phyloP scores from a whole-genome alignment of 2,113 vertebrate genomes.

The Prionailurus bengalensis region DNA sequence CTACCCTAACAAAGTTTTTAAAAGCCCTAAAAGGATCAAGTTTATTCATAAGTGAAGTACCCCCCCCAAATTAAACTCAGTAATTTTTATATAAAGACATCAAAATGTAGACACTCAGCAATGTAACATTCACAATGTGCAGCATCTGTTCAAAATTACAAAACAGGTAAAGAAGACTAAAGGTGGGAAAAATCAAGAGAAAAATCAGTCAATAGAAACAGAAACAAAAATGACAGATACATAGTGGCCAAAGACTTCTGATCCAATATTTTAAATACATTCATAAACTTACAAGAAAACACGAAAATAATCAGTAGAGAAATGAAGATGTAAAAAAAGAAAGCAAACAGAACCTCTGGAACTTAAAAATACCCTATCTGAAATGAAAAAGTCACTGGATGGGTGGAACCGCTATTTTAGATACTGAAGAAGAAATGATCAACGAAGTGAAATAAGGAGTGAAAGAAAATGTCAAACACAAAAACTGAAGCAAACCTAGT shows the following conservation, averaged over 20 bases:
- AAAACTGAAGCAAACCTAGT: neutral
- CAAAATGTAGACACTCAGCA: neutral
- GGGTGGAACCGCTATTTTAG: neutral
- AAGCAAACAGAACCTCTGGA: neutral
- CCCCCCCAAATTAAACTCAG: neutral
- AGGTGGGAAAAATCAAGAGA: neutral
- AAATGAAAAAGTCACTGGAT: neutral
- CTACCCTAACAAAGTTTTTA: neutral
- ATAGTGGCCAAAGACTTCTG: neutral
- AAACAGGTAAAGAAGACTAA: neutral
- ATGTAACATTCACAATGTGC: neutral
- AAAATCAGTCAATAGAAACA: neutral
- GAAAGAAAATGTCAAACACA: neutral
- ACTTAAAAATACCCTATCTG: neutral
- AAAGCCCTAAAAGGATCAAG: neutral
- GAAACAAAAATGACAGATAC: neutral
- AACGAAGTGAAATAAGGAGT: neutral
- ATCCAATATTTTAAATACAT: neutral
- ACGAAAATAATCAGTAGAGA: neutral
- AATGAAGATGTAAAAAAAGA: neutral
- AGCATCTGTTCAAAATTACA: neutral
- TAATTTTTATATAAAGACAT: neutral
- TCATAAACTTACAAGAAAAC: neutral
- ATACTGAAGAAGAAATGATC: neutral
- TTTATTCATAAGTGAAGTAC: neutral